A percentile compares a stretch with the other conserved stretches of the same genome.
phyloP scores from a whole-genome alignment of 2,888 invertebrate genomes.

The Lymantria monacha region DNA sequence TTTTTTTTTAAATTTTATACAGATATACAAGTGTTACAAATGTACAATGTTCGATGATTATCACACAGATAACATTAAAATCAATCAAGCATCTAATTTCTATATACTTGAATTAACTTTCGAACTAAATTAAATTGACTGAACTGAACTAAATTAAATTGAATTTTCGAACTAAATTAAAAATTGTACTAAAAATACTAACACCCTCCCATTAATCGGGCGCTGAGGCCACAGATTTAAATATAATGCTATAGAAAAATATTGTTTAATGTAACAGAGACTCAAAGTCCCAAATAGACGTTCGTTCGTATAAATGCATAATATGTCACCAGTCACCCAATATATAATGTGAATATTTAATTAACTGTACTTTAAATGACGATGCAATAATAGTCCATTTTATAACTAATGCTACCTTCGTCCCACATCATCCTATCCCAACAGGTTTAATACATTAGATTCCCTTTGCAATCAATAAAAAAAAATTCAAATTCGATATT shows the following conservation, averaged over 20 bases:
- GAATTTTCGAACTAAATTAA: slow-evolving; percentile 59
- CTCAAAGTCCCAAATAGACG: slow-evolving; percentile 29
- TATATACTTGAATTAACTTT: slow-evolving; percentile 57
- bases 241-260: slow-evolving; percentile 55
- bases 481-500: no score
- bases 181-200: slow-evolving; percentile 75
- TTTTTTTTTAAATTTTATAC: slow-evolving; percentile 44
- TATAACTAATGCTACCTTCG: no score
- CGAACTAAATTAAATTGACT: slow-evolving; percentile 62
- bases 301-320: slow-evolving; percentile 58
- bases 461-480: no score
- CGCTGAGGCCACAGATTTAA: slow-evolving; percentile 41
- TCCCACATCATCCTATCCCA: no score
- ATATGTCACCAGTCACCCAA: slow-evolving; percentile 60
- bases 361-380: not conserved
- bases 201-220: slow-evolving; percentile 42
- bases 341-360: not conserved
- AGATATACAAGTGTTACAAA: slow-evolving; percentile 55
- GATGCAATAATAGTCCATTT: no score
- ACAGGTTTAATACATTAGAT: no score
- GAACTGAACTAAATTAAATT: slow-evolving; percentile 80
- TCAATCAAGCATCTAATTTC: slow-evolving; percentile 49
- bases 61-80: slow-evolving; percentile 33
- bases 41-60: slow-evolving; percentile 49
- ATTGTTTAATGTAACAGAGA: slow-evolving; percentile 32